A percentile compares a stretch with the other conserved stretches of the same genome.
Conservation (phyloP, 2,888 invertebrate species). For the Schizotus pectinicornis region DNA sequence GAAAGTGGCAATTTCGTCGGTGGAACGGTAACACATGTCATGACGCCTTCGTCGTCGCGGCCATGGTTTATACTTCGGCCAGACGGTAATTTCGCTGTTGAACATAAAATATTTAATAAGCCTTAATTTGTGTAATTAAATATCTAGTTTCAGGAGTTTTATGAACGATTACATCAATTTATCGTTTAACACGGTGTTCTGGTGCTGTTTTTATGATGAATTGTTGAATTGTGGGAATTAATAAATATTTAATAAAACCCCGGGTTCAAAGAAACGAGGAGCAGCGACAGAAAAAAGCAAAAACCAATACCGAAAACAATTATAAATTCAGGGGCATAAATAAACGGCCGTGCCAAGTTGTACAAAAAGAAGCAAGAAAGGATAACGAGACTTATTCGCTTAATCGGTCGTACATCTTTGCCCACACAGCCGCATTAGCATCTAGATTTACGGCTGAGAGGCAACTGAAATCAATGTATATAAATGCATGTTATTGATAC, state of each 20-base stretch:
- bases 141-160: slow-evolving; percentile 2
- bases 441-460: slow-evolving; percentile 45
- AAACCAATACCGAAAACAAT: slow-evolving; percentile 1
- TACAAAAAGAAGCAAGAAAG: slow-evolving; percentile 34
- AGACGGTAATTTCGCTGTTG: not conserved
- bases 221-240: slow-evolving; percentile 5
- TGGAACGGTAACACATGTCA: too few relatives aligned
- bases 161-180: slow-evolving; percentile 1
- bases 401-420: slow-evolving; percentile 42
- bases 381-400: slow-evolving; percentile 37
- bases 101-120: slow-evolving; percentile 12
- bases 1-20: too few relatives aligned
- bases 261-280: not conserved
- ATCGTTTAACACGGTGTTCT: slow-evolving; percentile 3
- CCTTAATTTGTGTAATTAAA: slow-evolving; percentile 13
- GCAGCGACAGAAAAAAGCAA: not conserved
- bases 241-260: slow-evolving; percentile 13
- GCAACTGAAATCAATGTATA: slow-evolving; percentile 42
- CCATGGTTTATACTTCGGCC: not conserved
- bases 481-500: slow-evolving; percentile 45
- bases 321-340: slow-evolving; percentile 24
- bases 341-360: slow-evolving; percentile 23
- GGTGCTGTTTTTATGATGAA: not conserved
- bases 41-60: too few relatives aligned
- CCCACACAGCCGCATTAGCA: slow-evolving; percentile 43